Conservation (phyloP, 2,888 invertebrate genomes). For the Drosophila anomalata region DNA sequence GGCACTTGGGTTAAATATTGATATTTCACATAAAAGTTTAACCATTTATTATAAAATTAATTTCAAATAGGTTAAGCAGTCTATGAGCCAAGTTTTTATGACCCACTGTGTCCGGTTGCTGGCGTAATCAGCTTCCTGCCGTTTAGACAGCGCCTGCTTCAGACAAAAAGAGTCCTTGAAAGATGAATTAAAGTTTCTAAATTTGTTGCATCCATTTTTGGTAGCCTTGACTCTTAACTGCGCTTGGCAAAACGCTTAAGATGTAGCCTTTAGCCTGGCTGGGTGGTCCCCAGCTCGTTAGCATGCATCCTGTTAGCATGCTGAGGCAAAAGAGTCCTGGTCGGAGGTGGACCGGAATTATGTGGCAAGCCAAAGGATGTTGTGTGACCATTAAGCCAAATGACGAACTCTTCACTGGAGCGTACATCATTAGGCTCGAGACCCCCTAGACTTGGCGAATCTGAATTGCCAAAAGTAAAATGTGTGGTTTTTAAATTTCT, state of each 20-base stretch:
- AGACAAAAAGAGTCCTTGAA: constrained; percentile 42
- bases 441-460: constrained; percentile 3
- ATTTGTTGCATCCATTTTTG: constrained; percentile 38
- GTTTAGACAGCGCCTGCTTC: constrained; percentile 44
- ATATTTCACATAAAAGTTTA: not conserved
- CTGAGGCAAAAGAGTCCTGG: not conserved
- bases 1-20: not conserved
- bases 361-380: constrained; percentile 18
- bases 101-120: constrained; percentile 18
- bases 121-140: constrained; percentile 38
- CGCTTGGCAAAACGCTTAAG: constrained; percentile 26
- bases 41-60: not conserved
- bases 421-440: constrained; percentile 37
- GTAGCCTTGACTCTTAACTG: constrained; percentile 37
- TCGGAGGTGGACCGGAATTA: constrained; percentile 6
- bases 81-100: not conserved
- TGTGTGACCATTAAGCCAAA: constrained; percentile 42
- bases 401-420: constrained; percentile 22
- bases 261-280: constrained; percentile 6
- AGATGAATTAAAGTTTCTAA: constrained; percentile 50
- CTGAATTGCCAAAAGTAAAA: constrained; percentile 6
- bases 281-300: constrained; percentile 31
- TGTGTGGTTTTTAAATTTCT: constrained; percentile 24
- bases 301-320: constrained; percentile 4
- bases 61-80: no score